These are phyloP conservation scores for Ivindomyrus marchei DNA, from an alignment of 2,113 vertebrate genomes.

Conservation along the genomic window DNA sequence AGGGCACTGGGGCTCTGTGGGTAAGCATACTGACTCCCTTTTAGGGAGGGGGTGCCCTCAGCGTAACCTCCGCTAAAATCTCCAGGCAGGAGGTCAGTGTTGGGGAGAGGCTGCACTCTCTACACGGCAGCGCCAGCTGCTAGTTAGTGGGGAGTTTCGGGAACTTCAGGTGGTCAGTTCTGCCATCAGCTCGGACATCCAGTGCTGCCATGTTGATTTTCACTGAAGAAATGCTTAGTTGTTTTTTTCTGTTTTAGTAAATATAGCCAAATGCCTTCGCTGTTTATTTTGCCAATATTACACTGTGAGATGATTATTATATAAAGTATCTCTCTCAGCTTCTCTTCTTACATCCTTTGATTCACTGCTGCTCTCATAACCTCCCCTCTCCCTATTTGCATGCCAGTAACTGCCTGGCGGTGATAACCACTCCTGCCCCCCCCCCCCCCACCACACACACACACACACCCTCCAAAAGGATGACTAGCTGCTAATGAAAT, in stretches of 20 bases:
- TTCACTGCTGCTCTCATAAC: slow-evolving; percentile 34
- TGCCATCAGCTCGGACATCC: not conserved
- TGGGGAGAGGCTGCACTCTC: not conserved
- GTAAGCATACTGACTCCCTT: not conserved
- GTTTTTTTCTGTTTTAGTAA: not conserved
- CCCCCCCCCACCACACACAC: slow-evolving; percentile 24
- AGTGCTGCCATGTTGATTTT: not conserved
- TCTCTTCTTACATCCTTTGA: slow-evolving; percentile 32
- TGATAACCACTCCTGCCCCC: slow-evolving; percentile 60
- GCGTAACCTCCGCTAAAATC: not conserved
- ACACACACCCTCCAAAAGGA: no score
- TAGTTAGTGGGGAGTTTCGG: not conserved
- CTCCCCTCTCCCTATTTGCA: slow-evolving; percentile 42
- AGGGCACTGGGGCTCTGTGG: not conserved
- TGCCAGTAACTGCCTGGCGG: slow-evolving; percentile 51
- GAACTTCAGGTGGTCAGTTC: not conserved
- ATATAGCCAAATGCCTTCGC: not conserved
- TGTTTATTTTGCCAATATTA: not conserved
- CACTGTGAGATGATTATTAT: not conserved
- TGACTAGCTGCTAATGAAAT: no score
- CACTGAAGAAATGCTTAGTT: not conserved
- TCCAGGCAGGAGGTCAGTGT: not conserved
- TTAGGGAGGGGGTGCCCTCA: not conserved
- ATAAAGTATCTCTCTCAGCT: slow-evolving; percentile 37
- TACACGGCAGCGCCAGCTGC: not conserved